Evolutionary conservation across 2,888 invertebrate genomes (phyloP).

Genomic region (Venusia cambrica): DNA sequence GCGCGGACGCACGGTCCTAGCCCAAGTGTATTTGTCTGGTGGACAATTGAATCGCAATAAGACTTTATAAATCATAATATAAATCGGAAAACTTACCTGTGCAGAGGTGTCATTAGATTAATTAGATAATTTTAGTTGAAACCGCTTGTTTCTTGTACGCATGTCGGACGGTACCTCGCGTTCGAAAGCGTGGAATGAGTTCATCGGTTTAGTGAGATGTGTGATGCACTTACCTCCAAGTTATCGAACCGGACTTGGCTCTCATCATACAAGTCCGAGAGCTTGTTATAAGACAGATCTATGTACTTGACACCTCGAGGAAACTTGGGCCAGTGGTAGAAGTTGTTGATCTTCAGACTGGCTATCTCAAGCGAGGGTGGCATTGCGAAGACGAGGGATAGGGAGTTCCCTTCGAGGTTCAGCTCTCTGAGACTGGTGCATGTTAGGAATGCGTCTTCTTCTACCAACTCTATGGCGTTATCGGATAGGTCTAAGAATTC

Average conservation of each 20-base stretch:
- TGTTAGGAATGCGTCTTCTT: constrained; percentile 58
- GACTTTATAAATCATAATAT: too few species aligned
- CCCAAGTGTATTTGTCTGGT: too few species aligned
- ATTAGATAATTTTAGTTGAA: too few species aligned
- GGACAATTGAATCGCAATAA: too few species aligned
- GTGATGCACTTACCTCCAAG: constrained; percentile 72
- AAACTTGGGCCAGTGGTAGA: constrained; percentile 69
- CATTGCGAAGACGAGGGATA: constrained; percentile 63
- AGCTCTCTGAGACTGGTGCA: constrained; percentile 62
- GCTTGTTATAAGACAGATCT: constrained; percentile 66
- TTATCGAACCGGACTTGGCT: constrained; percentile 49
- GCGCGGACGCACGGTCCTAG: too few species aligned
- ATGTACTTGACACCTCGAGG: constrained; percentile 64
- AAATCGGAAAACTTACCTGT: too few species aligned
- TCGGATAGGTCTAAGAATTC: constrained; percentile 70
- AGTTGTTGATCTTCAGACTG: constrained; percentile 61
- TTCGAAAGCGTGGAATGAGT: too few species aligned
- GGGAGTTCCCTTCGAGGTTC: constrained; percentile 71
- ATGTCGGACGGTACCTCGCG: too few species aligned
- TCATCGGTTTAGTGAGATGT: too few species aligned
- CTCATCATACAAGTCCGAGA: constrained; percentile 61
- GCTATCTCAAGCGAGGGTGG: constrained; percentile 63
- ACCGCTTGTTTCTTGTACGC: too few species aligned
- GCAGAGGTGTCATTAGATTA: too few species aligned
- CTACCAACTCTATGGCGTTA: constrained; percentile 68